Percentiles rank a stretch among this genome's conserved stretches.
phyloP scores from a whole-genome alignment of 2,797 vertebrate genomes.

The Peromyscus aztecus region DNA sequence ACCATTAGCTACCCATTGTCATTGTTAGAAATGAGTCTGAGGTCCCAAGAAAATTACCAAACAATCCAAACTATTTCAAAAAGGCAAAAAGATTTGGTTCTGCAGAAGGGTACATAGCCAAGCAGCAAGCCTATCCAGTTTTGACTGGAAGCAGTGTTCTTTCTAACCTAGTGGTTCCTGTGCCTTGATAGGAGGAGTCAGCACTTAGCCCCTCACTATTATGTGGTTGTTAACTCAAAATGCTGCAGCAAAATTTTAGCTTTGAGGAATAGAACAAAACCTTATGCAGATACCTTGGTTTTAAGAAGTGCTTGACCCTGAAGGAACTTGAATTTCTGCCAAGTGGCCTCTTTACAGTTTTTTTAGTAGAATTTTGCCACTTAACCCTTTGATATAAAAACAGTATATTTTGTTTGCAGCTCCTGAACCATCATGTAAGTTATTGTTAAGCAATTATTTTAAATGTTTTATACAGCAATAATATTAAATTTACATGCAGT shows the following conservation, averaged over 20 bases:
- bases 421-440: background rate
- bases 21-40: background rate
- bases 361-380: background rate
- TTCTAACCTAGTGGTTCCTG: background rate
- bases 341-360: background rate
- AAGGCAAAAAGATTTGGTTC: background rate
- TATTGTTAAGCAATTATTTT: background rate
- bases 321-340: background rate
- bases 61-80: background rate
- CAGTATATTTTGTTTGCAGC: background rate
- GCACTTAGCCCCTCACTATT: too few relatives aligned
- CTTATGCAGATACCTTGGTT: background rate
- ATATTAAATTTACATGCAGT: constrained; percentile 15
- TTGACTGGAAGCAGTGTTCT: background rate
- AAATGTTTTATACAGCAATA: background rate
- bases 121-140: too few relatives aligned
- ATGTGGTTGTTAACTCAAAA: background rate
- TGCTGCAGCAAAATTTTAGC: background rate
- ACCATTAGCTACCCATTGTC: background rate
- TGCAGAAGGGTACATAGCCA: background rate
- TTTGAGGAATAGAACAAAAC: background rate
- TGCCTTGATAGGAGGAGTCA: too few relatives aligned
- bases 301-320: background rate
- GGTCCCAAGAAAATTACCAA: background rate
- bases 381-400: background rate